These are phyloP conservation scores for Myotis daubentonii DNA, from an alignment of 2,797 vertebrate genomes.

Conservation along the genomic window DNA sequence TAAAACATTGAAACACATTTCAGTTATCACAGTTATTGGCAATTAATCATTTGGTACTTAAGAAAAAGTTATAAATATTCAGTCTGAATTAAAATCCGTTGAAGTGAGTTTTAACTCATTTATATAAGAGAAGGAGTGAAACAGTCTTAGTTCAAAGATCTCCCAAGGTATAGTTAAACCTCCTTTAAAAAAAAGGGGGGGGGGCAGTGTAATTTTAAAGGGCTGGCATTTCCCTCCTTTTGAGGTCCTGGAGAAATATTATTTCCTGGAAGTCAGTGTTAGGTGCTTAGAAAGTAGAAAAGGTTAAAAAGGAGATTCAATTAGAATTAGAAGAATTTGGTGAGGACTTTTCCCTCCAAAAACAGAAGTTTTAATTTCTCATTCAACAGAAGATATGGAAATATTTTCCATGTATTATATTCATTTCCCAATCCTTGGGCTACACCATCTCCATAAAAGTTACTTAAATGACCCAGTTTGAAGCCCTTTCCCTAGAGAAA, in stretches of 20 bases:
- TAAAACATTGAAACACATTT: conserved; percentile 68
- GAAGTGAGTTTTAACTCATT: conserved; percentile 55
- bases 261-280: neutral
- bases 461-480: neutral
- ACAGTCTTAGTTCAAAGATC: neutral
- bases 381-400: conserved; percentile 32
- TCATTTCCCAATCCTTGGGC: neutral
- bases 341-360: neutral
- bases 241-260: neutral
- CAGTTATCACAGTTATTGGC: conserved; percentile 55
- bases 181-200: neutral
- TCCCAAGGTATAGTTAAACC: neutral
- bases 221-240: neutral
- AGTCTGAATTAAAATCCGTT: conserved; percentile 44
- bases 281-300: conserved; percentile 4
- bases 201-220: conserved; percentile 39
- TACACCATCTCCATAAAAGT: neutral
- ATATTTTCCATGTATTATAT: neutral
- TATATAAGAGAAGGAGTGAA: conserved; percentile 18
- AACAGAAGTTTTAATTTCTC: neutral
- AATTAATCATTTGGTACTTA: conserved; percentile 75
- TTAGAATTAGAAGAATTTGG: conserved; percentile 23
- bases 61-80: conserved; percentile 48
- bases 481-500: neutral
- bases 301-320: neutral